A percentile compares a stretch with the other conserved stretches of the same genome.
Conservation (phyloP, 1,140 invertebrate genomes). For the Octopus sinensis region DNA sequence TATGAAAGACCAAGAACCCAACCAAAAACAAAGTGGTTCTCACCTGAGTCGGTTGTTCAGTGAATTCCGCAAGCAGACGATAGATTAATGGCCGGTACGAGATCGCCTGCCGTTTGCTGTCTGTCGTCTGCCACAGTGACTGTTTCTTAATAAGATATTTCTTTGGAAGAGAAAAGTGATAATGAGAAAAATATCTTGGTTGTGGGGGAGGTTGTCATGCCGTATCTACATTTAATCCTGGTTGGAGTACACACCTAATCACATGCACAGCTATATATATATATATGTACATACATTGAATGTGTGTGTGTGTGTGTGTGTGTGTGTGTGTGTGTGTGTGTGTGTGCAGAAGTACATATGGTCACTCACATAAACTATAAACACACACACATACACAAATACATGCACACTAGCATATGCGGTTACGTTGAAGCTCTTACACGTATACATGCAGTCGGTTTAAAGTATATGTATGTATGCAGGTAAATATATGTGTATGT, state of each 20-base stretch:
- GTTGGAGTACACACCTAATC: constrained; percentile 1
- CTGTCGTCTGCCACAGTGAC: too few relatives aligned
- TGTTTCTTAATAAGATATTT: too few relatives aligned
- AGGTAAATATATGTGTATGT: constrained; percentile 27
- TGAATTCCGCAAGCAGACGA: too few relatives aligned
- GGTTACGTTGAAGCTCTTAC: constrained; percentile 20
- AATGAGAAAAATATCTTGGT: background rate
- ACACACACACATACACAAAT: background rate
- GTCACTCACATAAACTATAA: background rate
- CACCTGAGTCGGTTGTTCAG: too few relatives aligned
- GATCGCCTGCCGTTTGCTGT: too few relatives aligned
- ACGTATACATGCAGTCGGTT: constrained; percentile 25
- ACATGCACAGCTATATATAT: too few relatives aligned
- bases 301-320: constrained; percentile 25
- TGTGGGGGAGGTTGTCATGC: constrained; percentile 11
- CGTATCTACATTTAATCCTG: constrained; percentile 8
- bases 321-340: constrained; percentile 25
- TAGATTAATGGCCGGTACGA: too few relatives aligned
- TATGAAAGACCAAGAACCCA: too few relatives aligned
- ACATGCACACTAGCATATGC: constrained; percentile 11
- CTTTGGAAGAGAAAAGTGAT: background rate
- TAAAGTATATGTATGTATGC: constrained; percentile 25
- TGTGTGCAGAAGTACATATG: background rate
- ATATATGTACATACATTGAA: constrained; percentile 22
- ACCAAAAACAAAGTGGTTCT: too few relatives aligned